phyloP scores from a whole-genome alignment of 1,140 invertebrate species.

The Macrobrachium nipponense region DNA sequence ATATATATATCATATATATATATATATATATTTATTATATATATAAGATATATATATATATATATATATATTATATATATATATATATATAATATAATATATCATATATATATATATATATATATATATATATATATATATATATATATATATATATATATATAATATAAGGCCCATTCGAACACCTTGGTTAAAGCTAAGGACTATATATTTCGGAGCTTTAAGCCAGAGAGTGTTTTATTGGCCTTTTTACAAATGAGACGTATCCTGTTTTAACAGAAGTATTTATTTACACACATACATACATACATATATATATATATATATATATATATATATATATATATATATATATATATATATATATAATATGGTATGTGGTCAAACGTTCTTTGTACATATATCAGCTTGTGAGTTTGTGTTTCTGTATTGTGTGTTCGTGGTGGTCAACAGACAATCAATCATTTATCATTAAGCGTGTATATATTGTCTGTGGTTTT shows the following conservation, averaged over 20 bases:
- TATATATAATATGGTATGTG: not conserved
- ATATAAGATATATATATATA: not conserved
- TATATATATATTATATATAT: no score
- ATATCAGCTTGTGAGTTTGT: not conserved
- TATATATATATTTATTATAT: no score
- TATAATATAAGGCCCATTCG: no score
- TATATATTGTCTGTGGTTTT: not conserved
- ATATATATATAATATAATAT: no score
- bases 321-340: conserved; percentile 16
- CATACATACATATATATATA: conserved; percentile 17
- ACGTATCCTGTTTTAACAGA: no score
- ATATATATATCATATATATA: no score
- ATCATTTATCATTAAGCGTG: no score
- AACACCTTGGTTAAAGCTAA: no score
- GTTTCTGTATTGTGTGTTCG: conserved; percentile 4
- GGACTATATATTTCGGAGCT: no score
- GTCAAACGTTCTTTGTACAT: not conserved
- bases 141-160: conserved; percentile 22
- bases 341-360: conserved; percentile 29
- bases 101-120: conserved; percentile 13
- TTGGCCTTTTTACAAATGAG: no score
- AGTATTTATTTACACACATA: not conserved
- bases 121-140: conserved; percentile 22
- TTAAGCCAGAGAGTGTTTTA: no score
- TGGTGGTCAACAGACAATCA: no score